A percentile compares a stretch with the other conserved stretches of the same genome.
Evolutionary conservation across 2,888 invertebrate genomes (phyloP).

Genomic region (Pseudococcus jackbeardsleyi): DNA sequence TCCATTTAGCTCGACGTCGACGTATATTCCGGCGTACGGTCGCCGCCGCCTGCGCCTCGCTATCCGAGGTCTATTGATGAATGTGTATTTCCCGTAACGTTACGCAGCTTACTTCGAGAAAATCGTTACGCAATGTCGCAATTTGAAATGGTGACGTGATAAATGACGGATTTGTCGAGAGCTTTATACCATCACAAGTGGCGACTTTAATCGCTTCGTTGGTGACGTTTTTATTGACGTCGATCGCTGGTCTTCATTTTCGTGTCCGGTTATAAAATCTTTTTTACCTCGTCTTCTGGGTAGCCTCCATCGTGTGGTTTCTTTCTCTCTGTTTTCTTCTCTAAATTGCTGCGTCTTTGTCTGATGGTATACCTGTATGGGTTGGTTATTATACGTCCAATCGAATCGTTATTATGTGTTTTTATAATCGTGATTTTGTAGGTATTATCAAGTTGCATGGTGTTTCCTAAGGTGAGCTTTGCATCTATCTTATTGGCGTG

Average conservation of each 20-base stretch:
- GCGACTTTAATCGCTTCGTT: constrained; percentile 50
- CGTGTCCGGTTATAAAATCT: constrained; percentile 15
- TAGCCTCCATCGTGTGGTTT: neutral
- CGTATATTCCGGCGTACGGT: neutral
- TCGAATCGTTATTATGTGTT: constrained; percentile 11
- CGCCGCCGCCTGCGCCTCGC: neutral
- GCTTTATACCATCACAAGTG: constrained; percentile 51
- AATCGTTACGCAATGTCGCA: constrained; percentile 54
- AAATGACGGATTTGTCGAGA: constrained; percentile 35
- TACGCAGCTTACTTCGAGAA: constrained; percentile 54
- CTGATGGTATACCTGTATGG: neutral
- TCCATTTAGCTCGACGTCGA: neutral
- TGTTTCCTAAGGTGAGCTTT: neutral
- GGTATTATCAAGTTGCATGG: neutral
- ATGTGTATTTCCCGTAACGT: constrained; percentile 54
- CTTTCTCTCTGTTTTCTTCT: neutral
- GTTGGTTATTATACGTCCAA: neutral
- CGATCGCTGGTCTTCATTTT: constrained; percentile 42
- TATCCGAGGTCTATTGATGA: constrained; percentile 45
- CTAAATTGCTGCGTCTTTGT: no score
- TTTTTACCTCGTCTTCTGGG: neutral
- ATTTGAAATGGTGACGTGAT: constrained; percentile 56
- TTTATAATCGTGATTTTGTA: constrained; percentile 17
- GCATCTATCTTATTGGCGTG: neutral
- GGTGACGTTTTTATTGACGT: constrained; percentile 55